Evolutionary conservation across 2,797 vertebrate genomes (phyloP).

Genomic region (Hydrocynus forskahlii): DNA sequence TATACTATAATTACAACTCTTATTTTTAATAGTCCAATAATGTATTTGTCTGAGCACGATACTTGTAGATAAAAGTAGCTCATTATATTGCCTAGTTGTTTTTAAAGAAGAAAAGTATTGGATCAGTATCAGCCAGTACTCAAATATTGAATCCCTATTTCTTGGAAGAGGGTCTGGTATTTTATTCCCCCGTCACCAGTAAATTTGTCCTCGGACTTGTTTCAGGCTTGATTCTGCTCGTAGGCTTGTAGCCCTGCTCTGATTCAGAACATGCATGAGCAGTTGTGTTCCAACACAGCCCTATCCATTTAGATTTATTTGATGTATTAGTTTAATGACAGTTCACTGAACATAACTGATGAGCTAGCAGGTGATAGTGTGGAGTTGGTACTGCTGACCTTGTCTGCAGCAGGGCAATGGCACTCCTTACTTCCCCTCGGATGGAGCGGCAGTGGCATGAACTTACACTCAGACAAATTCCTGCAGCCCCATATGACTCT

Average conservation of each 20-base stretch:
- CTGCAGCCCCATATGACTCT: conserved; percentile 60
- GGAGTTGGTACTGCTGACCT: background rate
- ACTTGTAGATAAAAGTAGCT: background rate
- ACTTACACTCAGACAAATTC: conserved; percentile 66
- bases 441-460: conserved; percentile 69
- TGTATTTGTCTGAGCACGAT: too few species aligned
- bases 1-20: too few species aligned
- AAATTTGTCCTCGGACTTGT: conserved; percentile 31
- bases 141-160: background rate
- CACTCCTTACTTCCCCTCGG: conserved; percentile 64
- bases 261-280: conserved; percentile 27
- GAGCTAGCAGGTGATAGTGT: conserved; percentile 2
- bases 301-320: conserved; percentile 20
- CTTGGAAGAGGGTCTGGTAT: conserved; percentile 14
- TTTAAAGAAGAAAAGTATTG: background rate
- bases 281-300: conserved; percentile 13
- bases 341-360: conserved; percentile 15
- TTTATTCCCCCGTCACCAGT: conserved; percentile 26
- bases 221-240: conserved; percentile 14
- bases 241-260: conserved; percentile 26
- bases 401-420: conserved; percentile 50
- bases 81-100: background rate
- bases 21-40: too few species aligned
- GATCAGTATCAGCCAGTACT: background rate
- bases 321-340: conserved; percentile 35